Percentiles rank a stretch among this genome's conserved stretches.
Conservation (phyloP, 2,113 vertebrate species). For the Psephotus haematonotus region DNA sequence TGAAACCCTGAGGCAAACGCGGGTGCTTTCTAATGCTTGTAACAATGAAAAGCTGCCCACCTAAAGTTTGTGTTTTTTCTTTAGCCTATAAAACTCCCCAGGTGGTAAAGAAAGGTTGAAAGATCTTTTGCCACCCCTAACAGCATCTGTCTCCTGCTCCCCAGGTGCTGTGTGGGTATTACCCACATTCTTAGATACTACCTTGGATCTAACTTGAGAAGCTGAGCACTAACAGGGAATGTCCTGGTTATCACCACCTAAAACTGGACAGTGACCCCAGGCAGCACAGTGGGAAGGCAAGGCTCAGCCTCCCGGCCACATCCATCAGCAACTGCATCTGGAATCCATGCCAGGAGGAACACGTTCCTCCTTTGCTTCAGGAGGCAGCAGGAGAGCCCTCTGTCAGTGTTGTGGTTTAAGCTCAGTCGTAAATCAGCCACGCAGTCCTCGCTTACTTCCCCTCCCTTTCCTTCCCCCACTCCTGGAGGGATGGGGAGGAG, state of each 20-base stretch:
- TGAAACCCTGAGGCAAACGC: background rate
- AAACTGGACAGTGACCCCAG: background rate
- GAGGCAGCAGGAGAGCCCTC: background rate
- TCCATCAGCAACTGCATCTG: rapidly evolving
- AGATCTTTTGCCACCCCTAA: background rate
- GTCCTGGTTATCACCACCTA: background rate
- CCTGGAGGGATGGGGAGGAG: too few species aligned
- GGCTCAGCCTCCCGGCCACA: background rate
- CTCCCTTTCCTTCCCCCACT: too few species aligned
- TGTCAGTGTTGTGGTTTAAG: too few species aligned
- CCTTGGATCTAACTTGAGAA: background rate
- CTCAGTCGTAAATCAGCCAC: too few species aligned
- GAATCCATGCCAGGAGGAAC: rapidly evolving
- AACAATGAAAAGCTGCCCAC: background rate
- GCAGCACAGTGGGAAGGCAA: background rate
- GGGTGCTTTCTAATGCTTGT: background rate
- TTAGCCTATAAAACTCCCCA: background rate
- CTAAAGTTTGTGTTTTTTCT: background rate
- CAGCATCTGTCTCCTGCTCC: background rate
- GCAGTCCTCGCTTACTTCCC: too few species aligned
- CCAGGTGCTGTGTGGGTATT: background rate
- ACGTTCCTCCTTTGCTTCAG: rapidly evolving
- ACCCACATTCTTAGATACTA: background rate
- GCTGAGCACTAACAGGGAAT: background rate
- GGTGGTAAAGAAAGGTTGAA: background rate